phyloP scores from a whole-genome alignment of 92 coral and sea anemone genomes.

The Phenganax stokvisi region DNA sequence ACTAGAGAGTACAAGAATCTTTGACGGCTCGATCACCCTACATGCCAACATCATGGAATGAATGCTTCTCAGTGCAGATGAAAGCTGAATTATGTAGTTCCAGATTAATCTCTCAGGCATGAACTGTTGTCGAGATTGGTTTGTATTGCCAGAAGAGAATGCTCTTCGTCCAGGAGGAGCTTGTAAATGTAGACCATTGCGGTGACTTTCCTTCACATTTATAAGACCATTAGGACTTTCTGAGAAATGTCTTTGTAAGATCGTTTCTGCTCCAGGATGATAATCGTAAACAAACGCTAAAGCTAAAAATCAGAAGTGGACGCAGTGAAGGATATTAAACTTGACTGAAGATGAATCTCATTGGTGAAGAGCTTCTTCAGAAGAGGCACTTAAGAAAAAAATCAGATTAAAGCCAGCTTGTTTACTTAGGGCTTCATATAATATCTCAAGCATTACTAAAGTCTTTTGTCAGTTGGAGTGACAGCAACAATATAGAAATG shows the following conservation, averaged over 20 bases:
- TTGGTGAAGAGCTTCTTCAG: too few species aligned
- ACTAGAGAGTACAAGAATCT: slow-evolving; percentile 86
- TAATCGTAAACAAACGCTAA: slow-evolving; percentile 87
- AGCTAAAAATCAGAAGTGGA: slow-evolving; percentile 43
- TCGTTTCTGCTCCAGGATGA: slow-evolving; percentile 94
- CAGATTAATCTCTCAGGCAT: slow-evolving; percentile 99
- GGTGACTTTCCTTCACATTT: slow-evolving; percentile 49
- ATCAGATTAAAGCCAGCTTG: too few species aligned
- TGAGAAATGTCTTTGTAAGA: slow-evolving; percentile 80
- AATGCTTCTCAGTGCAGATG: slow-evolving; percentile 86
- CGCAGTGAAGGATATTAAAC: too few species aligned
- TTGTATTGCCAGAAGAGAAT: slow-evolving; percentile 54
- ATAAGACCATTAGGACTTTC: slow-evolving; percentile 76
- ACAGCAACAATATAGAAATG: too few species aligned
- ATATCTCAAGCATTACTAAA: too few species aligned
- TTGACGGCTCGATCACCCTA: slow-evolving; percentile 96
- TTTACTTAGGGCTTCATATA: too few species aligned
- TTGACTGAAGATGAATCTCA: too few species aligned
- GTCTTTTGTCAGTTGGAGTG: too few species aligned
- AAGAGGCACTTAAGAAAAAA: too few species aligned
- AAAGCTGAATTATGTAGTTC: slow-evolving; percentile 94
- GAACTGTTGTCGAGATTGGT: slow-evolving; percentile 69
- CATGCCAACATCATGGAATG: slow-evolving; percentile 91
- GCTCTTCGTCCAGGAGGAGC: slow-evolving; percentile 64
- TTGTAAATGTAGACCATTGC: slow-evolving; percentile 66